These are phyloP conservation scores for Coregonus suidteri DNA, from an alignment of 2,797 vertebrate species.

Conservation along the genomic window DNA sequence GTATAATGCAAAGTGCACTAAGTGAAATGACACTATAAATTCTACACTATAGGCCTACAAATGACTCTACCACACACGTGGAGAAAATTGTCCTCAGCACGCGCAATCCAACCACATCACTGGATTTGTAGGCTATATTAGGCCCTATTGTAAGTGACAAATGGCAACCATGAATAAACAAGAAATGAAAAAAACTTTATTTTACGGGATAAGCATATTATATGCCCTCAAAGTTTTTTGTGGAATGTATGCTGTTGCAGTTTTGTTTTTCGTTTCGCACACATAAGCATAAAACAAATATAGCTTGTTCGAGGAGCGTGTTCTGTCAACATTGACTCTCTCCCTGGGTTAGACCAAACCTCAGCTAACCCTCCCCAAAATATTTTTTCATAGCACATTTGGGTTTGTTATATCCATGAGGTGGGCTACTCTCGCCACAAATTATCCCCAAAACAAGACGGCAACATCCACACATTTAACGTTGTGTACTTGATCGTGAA, in stretches of 20 bases:
- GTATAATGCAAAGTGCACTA: no score
- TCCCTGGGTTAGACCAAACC: conserved; percentile 1
- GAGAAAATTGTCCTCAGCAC: neutral
- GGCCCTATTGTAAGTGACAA: neutral
- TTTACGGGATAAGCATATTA: neutral
- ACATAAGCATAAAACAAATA: neutral
- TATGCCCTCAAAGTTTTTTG: neutral
- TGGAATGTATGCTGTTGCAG: neutral
- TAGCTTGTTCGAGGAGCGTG: neutral
- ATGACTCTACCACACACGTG: neutral
- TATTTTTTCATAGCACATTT: neutral
- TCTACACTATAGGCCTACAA: neutral
- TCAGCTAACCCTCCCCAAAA: neutral
- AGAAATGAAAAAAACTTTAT: neutral
- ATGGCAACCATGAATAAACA: neutral
- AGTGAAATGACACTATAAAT: neutral
- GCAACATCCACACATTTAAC: neutral
- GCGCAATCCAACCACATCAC: neutral
- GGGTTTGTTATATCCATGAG: neutral
- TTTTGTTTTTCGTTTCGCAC: neutral
- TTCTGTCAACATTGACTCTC: conserved; percentile 4
- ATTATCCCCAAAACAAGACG: neutral
- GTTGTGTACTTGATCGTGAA: neutral
- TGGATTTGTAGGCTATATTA: no score
- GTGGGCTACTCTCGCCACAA: neutral